Percentiles rank a stretch among this genome's conserved stretches.
Conservation (phyloP, 2,113 vertebrate genomes). For the Hemichromis elongatus region DNA sequence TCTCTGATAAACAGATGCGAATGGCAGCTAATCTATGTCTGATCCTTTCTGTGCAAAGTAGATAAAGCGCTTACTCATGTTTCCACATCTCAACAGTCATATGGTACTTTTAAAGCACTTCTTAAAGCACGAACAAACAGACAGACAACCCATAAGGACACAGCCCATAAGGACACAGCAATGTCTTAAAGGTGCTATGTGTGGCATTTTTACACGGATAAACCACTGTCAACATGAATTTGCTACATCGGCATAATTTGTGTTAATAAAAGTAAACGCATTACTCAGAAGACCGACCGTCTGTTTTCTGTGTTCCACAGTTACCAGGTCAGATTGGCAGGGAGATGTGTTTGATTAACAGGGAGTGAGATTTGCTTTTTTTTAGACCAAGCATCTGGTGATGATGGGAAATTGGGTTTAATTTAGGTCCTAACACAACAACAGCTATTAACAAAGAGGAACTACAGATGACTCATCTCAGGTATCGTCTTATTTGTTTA, state of each 20-base stretch:
- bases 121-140: constrained; percentile 63
- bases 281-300: background rate
- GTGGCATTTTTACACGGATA: background rate
- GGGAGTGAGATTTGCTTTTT: background rate
- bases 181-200: constrained; percentile 40
- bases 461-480: background rate
- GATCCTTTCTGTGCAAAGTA: constrained; percentile 61
- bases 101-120: constrained; percentile 75
- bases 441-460: background rate
- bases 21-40: constrained; percentile 18
- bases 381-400: background rate
- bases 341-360: background rate
- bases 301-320: background rate
- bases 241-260: background rate
- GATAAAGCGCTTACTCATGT: constrained; percentile 45
- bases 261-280: background rate
- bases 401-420: background rate
- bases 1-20: constrained; percentile 30
- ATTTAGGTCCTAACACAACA: background rate
- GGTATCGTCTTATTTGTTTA: background rate
- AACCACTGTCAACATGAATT: background rate
- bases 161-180: constrained; percentile 57
- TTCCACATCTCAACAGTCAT: constrained; percentile 66
- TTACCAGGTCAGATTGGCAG: background rate
- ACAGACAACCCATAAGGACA: constrained; percentile 64